Evolutionary conservation across 1,140 invertebrate genomes (phyloP).

Genomic region (Rhagoletis zephyria): DNA sequence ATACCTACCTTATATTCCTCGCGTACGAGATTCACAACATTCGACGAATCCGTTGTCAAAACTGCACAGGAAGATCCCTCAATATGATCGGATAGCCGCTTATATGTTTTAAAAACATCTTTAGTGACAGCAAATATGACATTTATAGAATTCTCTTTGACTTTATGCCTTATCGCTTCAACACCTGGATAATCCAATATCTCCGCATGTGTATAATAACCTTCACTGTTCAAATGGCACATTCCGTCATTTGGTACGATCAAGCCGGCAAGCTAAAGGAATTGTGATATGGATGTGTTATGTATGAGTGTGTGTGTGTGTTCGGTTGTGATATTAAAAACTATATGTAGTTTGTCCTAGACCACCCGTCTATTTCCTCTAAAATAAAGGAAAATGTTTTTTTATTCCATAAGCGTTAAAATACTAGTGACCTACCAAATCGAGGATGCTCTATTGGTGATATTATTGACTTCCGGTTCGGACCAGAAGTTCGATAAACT

Average conservation of each 20-base stretch:
- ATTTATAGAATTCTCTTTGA: conserved; percentile 94
- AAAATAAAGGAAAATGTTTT: no score
- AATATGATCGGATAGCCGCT: background rate
- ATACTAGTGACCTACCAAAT: no score
- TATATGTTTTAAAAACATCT: background rate
- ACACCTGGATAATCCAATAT: conserved; percentile 97
- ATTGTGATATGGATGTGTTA: conserved; percentile 56
- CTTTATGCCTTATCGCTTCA: conserved; percentile 90
- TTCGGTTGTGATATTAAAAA: no score
- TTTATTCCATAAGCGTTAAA: no score
- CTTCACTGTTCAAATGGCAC: conserved; percentile 85
- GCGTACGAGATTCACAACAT: conserved; percentile 1
- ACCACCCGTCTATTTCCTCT: no score
- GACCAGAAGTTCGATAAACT: no score
- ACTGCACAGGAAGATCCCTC: background rate
- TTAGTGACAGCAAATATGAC: conserved; percentile 98
- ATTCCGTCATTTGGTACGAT: conserved; percentile 92
- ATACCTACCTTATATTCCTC: conserved; percentile 7
- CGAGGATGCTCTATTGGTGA: no score
- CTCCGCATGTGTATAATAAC: conserved; percentile 84
- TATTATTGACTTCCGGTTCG: no score
- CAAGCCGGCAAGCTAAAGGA: conserved; percentile 85
- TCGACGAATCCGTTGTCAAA: conserved; percentile 79
- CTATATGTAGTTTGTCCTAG: no score
- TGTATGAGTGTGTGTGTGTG: conserved; percentile 18